A percentile compares a stretch with the other conserved stretches of the same genome.
These are phyloP conservation scores for Rhorus exstirpatorius DNA, from an alignment of 2,888 invertebrate species.

Conservation along the genomic window DNA sequence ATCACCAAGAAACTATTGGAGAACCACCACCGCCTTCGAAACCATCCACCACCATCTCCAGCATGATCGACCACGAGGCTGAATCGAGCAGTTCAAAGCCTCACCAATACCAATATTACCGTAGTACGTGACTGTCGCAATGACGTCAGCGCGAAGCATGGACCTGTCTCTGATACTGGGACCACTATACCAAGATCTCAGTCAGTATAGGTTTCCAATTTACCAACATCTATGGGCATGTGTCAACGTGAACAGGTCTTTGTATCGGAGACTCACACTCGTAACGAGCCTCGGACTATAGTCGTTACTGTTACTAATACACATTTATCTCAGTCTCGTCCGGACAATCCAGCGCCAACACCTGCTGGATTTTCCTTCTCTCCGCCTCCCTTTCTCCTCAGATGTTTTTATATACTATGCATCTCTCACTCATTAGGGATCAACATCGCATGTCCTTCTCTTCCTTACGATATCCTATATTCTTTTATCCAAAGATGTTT, in stretches of 20 bases:
- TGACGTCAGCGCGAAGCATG: conserved; percentile 48
- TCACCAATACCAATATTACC: conserved; percentile 47
- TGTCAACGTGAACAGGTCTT: conserved; percentile 41
- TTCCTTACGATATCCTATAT: conserved; percentile 42
- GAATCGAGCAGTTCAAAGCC: conserved; percentile 34
- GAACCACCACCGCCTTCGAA: conserved; percentile 86
- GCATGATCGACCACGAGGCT: conserved; percentile 38
- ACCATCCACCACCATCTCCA: conserved; percentile 83
- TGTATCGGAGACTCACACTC: conserved; percentile 46
- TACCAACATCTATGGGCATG: conserved; percentile 28
- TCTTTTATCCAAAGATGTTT: conserved; percentile 44
- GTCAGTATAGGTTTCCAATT: conserved; percentile 43
- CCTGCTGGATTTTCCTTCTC: conserved; percentile 61
- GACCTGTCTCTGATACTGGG: conserved; percentile 32
- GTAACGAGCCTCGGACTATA: conserved; percentile 22
- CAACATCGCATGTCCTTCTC: conserved; percentile 52
- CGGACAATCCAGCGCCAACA: conserved; percentile 61
- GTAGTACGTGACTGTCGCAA: conserved; percentile 35
- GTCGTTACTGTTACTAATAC: conserved; percentile 63
- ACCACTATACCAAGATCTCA: conserved; percentile 53
- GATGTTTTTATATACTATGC: conserved; percentile 22
- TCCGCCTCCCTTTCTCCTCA: conserved; percentile 43
- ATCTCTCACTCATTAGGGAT: conserved; percentile 57
- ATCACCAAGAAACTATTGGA: conserved; percentile 75
- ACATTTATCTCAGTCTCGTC: conserved; percentile 42